Evolutionary conservation across 2,888 invertebrate species (phyloP).

Genomic region (Andrena marginata): DNA sequence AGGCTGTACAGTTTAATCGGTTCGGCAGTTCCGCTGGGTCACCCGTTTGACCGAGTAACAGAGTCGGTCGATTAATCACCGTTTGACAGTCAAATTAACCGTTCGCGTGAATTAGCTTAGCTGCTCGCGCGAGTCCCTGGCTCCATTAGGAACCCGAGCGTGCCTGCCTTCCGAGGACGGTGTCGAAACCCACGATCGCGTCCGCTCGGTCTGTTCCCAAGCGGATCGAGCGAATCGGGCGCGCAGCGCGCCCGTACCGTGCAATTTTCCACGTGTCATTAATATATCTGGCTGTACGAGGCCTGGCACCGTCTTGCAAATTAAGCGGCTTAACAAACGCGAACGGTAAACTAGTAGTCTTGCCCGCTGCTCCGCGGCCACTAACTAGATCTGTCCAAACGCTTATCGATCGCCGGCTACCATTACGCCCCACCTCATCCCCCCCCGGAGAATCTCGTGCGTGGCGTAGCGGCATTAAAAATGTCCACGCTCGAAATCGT

Average conservation of each 20-base stretch:
- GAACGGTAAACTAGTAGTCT: neutral
- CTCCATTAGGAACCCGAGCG: slow-evolving; percentile 21
- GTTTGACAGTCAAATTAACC: slow-evolving; percentile 58
- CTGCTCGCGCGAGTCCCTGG: slow-evolving; percentile 6
- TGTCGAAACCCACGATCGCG: slow-evolving; percentile 42
- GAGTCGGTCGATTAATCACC: slow-evolving; percentile 52
- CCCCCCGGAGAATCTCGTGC: neutral
- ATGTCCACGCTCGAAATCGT: slow-evolving; percentile 11
- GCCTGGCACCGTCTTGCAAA: slow-evolving; percentile 21
- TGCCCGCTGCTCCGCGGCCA: neutral
- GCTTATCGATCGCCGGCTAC: slow-evolving; percentile 13
- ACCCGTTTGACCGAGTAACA: slow-evolving; percentile 44
- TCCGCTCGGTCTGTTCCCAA: slow-evolving; percentile 19
- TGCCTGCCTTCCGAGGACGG: neutral
- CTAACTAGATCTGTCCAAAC: slow-evolving; percentile 41
- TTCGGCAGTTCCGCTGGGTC: slow-evolving; percentile 48
- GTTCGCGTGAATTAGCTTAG: slow-evolving; percentile 42
- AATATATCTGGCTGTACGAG: slow-evolving; percentile 33
- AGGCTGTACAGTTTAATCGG: slow-evolving; percentile 43
- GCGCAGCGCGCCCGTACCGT: slow-evolving; percentile 30
- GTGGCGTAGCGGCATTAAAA: neutral
- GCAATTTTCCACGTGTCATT: slow-evolving; percentile 45
- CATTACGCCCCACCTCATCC: neutral
- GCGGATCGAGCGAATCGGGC: slow-evolving; percentile 19
- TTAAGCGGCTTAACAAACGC: slow-evolving; percentile 28